A percentile compares a stretch with the other conserved stretches of the same genome.
phyloP scores from a whole-genome alignment of 1,140 invertebrate species.

The Scaptomyza graminum region DNA sequence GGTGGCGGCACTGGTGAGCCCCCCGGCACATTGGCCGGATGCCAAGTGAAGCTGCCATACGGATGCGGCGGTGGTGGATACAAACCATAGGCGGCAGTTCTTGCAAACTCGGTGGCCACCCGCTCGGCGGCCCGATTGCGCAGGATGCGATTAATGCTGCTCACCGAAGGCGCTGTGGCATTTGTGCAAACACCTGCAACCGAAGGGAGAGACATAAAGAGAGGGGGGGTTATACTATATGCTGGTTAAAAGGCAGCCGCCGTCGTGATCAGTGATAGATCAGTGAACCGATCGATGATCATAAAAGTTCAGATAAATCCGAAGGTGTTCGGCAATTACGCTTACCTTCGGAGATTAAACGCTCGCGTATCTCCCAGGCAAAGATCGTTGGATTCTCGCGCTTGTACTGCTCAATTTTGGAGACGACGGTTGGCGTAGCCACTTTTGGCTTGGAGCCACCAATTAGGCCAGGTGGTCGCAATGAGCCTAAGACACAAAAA shows the following conservation, averaged over 20 bases:
- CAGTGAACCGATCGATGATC: conserved; percentile 41
- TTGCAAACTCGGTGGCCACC: conserved; percentile 95
- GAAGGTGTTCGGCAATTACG: conserved; percentile 62
- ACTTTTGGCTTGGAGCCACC: conserved; percentile 99
- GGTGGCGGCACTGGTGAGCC: conserved; percentile 57
- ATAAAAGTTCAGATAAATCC: conserved; percentile 20
- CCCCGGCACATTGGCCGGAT: conserved; percentile 65
- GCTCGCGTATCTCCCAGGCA: conserved; percentile 97
- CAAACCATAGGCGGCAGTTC: conserved; percentile 94
- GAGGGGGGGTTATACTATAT: conserved; percentile 4
- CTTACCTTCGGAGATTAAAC: conserved; percentile 97
- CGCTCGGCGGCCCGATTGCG: conserved; percentile 95
- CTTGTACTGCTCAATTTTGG: conserved; percentile 98
- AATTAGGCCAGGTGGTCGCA: conserved; percentile 97
- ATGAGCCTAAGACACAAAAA: conserved; percentile 89
- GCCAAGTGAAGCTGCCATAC: conserved; percentile 86
- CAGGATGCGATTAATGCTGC: conserved; percentile 96
- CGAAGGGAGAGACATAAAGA: background rate
- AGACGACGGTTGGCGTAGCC: conserved; percentile 97
- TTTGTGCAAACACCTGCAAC: conserved; percentile 92
- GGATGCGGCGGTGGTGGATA: conserved; percentile 89
- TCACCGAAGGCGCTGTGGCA: conserved; percentile 94
- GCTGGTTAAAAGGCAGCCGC: conserved; percentile 40
- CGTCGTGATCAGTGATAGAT: conserved; percentile 28
- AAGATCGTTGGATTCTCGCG: conserved; percentile 98